These are phyloP conservation scores for Ooceraea biroi DNA, from an alignment of 1,140 invertebrate species.

Conservation along the genomic window DNA sequence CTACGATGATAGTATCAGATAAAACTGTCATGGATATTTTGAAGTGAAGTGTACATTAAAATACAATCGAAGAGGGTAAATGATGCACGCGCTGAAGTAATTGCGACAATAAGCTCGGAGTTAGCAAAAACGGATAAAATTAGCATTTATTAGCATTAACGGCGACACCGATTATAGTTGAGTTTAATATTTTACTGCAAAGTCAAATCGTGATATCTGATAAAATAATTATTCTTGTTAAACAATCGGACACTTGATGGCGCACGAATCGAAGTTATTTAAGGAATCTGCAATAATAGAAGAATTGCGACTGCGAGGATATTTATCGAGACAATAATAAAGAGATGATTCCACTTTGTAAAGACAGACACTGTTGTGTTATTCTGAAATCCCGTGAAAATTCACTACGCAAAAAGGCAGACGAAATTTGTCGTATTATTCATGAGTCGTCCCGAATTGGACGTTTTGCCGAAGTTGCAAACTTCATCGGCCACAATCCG, in stretches of 20 bases:
- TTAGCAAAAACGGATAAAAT: not conserved
- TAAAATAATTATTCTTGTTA: not conserved
- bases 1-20: not conserved
- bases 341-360: conserved; percentile 27
- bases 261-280: not conserved
- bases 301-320: conserved; percentile 1
- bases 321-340: not conserved
- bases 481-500: conserved; percentile 49
- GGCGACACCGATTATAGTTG: not conserved
- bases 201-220: not conserved
- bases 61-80: conserved; percentile 3
- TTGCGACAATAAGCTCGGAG: not conserved
- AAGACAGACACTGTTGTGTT: not conserved
- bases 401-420: conserved; percentile 27
- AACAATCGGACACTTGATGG: not conserved
- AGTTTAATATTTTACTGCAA: not conserved
- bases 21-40: not conserved
- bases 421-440: conserved; percentile 37
- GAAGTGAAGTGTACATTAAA: not conserved
- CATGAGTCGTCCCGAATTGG: conserved; percentile 12
- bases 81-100: not conserved
- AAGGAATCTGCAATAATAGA: conserved; percentile 6
- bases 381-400: conserved; percentile 26
- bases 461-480: conserved; percentile 14
- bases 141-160: not conserved